Evolutionary conservation across 2,113 vertebrate species (phyloP).

Genomic region (Nesogale talazaci): DNA sequence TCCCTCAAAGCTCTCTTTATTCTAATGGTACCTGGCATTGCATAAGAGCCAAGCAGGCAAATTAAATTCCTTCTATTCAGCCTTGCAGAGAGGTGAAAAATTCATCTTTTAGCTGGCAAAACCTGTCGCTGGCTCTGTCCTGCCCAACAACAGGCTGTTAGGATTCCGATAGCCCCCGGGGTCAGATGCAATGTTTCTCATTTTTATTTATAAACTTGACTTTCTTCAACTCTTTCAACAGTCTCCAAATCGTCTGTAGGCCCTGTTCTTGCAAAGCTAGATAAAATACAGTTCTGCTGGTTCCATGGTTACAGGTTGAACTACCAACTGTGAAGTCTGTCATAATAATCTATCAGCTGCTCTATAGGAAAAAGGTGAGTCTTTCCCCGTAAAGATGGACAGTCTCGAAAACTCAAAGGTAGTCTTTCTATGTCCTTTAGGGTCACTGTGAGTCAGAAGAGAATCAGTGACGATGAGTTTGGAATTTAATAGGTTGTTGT

Average conservation of each 20-base stretch:
- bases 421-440: neutral
- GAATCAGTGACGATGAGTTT: neutral
- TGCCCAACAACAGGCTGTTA: neutral
- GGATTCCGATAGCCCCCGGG: neutral
- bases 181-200: neutral
- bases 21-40: conserved; percentile 60
- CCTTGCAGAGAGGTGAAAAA: conserved; percentile 56
- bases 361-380: too few relatives aligned
- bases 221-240: conserved; percentile 38
- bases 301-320: neutral
- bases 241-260: neutral
- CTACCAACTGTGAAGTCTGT: too few relatives aligned
- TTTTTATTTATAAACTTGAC: conserved; percentile 3
- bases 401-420: too few relatives aligned
- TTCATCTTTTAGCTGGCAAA: conserved; percentile 20
- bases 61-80: conserved; percentile 64
- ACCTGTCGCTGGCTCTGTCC: neutral
- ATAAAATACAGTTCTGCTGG: neutral
- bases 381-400: too few relatives aligned
- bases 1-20: conserved; percentile 74
- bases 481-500: neutral
- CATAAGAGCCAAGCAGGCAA: conserved; percentile 56
- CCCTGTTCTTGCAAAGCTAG: neutral
- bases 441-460: neutral
- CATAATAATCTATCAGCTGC: too few relatives aligned